Evolutionary conservation across 2,113 vertebrate species (phyloP).

Genomic region (Pampusana beccarii): DNA sequence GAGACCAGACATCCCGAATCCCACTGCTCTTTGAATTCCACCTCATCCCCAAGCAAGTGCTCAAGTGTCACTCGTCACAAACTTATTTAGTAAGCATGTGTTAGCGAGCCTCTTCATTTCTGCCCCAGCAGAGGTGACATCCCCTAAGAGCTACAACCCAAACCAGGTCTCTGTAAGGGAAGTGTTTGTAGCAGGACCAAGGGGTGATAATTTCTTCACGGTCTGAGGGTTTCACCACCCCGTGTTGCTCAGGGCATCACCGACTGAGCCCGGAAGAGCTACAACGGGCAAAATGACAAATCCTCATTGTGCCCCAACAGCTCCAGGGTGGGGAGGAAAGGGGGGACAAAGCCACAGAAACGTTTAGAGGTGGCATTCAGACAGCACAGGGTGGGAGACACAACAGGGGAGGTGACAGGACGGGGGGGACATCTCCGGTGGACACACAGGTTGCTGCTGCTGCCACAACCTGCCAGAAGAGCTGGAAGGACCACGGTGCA

Average conservation of each 20-base stretch:
- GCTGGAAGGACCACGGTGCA: not conserved
- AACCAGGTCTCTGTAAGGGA: not conserved
- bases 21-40: not conserved
- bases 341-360: not conserved
- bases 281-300: too few relatives aligned
- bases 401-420: not conserved
- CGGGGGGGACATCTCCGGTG: not conserved
- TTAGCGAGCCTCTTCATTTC: not conserved
- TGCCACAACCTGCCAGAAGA: not conserved
- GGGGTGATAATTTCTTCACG: not conserved
- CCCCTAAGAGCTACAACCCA: not conserved
- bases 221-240: not conserved
- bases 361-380: rapidly evolving
- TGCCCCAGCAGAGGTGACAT: not conserved
- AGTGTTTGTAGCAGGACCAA: not conserved
- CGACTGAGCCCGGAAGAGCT: too few relatives aligned
- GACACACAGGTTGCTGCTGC: not conserved
- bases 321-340: not conserved
- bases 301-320: not conserved
- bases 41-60: not conserved
- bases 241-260: not conserved
- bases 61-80: not conserved
- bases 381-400: not conserved
- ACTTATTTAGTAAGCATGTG: rapidly evolving
- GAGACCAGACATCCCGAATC: not conserved